Conservation (phyloP, 2,113 vertebrate genomes). For the Sylvia atricapilla region DNA sequence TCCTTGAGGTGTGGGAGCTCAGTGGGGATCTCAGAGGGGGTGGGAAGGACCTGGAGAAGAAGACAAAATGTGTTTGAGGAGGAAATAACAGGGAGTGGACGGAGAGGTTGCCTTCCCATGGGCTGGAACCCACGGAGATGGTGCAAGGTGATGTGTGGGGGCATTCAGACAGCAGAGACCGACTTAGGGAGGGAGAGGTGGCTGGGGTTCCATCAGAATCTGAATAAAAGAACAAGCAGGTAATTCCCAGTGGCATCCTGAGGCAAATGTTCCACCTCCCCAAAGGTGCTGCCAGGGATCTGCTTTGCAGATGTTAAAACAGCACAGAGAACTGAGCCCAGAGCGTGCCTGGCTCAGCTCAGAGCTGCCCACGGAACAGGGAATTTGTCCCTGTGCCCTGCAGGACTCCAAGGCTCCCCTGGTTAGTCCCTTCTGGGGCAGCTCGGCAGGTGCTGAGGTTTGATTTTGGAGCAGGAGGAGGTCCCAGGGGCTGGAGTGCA, state of each 20-base stretch:
- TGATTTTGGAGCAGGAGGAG: background rate
- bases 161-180: background rate
- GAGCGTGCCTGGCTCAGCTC: background rate
- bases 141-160: background rate
- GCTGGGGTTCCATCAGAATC: background rate
- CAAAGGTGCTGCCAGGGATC: background rate
- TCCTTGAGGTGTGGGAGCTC: background rate
- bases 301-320: background rate
- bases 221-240: background rate
- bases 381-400: background rate
- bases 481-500: background rate
- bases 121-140: background rate
- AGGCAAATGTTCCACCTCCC: background rate
- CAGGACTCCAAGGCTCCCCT: fast-evolving
- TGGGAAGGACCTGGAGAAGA: background rate
- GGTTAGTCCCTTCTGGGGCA: background rate
- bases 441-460: background rate
- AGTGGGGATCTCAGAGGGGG: background rate
- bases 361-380: background rate
- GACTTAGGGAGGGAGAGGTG: fast-evolving
- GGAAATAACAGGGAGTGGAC: background rate
- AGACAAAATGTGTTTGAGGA: background rate
- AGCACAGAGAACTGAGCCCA: background rate
- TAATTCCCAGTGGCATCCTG: background rate
- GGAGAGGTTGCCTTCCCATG: background rate